Percentiles rank a stretch among this genome's conserved stretches.
phyloP scores from a whole-genome alignment of 2,888 invertebrate species.

The Polydrusus pterygomalis region DNA sequence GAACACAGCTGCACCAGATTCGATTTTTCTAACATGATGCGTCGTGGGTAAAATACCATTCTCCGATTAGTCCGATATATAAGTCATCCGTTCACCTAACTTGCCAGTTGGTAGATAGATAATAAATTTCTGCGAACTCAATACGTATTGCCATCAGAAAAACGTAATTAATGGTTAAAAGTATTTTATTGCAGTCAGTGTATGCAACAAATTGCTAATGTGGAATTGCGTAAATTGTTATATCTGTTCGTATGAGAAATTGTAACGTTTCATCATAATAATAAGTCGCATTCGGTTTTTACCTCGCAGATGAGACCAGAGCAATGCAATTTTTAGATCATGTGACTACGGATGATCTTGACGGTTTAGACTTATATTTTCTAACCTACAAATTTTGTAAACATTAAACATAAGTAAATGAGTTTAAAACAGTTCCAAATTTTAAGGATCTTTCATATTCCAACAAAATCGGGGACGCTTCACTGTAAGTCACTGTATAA shows the following conservation, averaged over 20 bases:
- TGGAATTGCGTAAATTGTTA: background rate
- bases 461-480: too few species aligned
- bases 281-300: too few species aligned
- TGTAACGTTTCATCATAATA: background rate
- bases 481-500: too few species aligned
- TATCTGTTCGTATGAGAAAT: background rate
- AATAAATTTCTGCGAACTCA: conserved; percentile 25
- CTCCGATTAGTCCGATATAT: conserved; percentile 8
- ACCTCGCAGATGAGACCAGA: too few species aligned
- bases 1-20: conserved; percentile 59
- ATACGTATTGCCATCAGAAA: conserved; percentile 15
- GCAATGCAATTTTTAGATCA: too few species aligned
- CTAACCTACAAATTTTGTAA: too few species aligned
- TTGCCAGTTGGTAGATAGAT: conserved; percentile 27
- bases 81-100: conserved; percentile 41
- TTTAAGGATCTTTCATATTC: too few species aligned
- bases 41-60: conserved; percentile 50
- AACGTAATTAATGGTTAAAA: conserved; percentile 3
- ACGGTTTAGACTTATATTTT: too few species aligned
- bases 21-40: conserved; percentile 54
- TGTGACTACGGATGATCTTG: too few species aligned
- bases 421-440: too few species aligned
- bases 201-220: conserved; percentile 6
- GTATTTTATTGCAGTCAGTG: conserved; percentile 9
- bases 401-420: too few species aligned